A percentile compares a stretch with the other conserved stretches of the same genome.
Evolutionary conservation across 35 echinoderm and acorn worm genomes (phyloP).

Genomic region (Ophiothrix spiculata): DNA sequence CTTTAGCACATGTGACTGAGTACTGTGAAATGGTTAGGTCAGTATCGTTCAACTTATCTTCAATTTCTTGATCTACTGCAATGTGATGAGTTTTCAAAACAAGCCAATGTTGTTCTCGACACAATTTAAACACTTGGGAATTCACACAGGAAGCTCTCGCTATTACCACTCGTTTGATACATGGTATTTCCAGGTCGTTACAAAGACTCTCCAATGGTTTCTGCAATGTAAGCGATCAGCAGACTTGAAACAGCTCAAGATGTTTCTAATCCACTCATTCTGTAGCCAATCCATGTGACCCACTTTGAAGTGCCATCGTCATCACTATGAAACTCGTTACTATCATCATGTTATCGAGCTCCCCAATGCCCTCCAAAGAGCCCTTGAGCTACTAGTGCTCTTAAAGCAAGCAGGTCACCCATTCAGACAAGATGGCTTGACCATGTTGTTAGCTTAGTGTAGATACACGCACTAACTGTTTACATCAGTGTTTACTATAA

Average conservation of each 20-base stretch:
- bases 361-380: neutral
- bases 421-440: constrained; percentile 12
- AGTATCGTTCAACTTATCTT: neutral
- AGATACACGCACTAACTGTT: constrained; percentile 2
- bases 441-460: neutral
- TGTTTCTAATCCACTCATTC: neutral
- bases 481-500: constrained; percentile 6
- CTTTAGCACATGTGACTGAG: no score
- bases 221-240: neutral
- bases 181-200: constrained; percentile 1
- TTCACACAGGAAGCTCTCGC: neutral
- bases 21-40: no score
- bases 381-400: constrained; percentile 8
- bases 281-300: neutral
- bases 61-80: neutral
- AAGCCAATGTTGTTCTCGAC: constrained; percentile 2
- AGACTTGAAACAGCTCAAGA: neutral
- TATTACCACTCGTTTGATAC: constrained; percentile 15
- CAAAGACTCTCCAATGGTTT: neutral
- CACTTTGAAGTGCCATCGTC: neutral
- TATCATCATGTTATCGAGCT: constrained; percentile 11
- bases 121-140: constrained; percentile 2
- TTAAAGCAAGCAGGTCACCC: neutral
- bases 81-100: neutral
- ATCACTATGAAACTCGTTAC: neutral